These are phyloP conservation scores for Phortica variegata DNA, from an alignment of 1,140 invertebrate species.

Conservation along the genomic window DNA sequence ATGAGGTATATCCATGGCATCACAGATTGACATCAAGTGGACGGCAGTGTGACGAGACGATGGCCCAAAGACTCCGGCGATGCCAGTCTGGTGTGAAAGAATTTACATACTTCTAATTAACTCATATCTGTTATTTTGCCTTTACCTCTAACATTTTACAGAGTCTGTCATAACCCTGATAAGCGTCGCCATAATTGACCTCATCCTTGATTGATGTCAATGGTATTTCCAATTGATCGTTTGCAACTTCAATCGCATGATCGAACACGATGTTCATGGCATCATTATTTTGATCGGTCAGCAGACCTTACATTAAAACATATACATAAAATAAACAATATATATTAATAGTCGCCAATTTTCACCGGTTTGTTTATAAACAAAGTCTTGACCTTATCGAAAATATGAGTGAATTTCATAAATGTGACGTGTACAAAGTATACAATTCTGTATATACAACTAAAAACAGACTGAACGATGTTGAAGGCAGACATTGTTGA, in stretches of 20 bases:
- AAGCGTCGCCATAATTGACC: constrained; percentile 53
- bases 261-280: constrained; percentile 48
- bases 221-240: constrained; percentile 28
- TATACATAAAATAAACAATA: constrained; percentile 10
- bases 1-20: constrained; percentile 85
- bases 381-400: constrained; percentile 46
- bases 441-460: no score
- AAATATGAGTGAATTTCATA: no score
- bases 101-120: neutral
- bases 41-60: constrained; percentile 65
- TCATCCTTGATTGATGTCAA: constrained; percentile 33
- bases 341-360: constrained; percentile 1
- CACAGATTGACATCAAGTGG: constrained; percentile 84
- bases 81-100: constrained; percentile 60
- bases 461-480: no score
- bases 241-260: constrained; percentile 46
- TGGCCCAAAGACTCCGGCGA: constrained; percentile 82
- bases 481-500: no score
- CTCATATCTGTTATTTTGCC: neutral
- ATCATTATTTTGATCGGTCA: constrained; percentile 42
- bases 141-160: constrained; percentile 57
- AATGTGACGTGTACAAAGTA: no score
- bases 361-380: constrained; percentile 45
- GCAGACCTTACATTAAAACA: constrained; percentile 38
- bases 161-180: constrained; percentile 49